Percentiles rank a stretch among this genome's conserved stretches.
Conservation (phyloP, 1,140 invertebrate genomes). For the Pogonognathellus flavescens region DNA sequence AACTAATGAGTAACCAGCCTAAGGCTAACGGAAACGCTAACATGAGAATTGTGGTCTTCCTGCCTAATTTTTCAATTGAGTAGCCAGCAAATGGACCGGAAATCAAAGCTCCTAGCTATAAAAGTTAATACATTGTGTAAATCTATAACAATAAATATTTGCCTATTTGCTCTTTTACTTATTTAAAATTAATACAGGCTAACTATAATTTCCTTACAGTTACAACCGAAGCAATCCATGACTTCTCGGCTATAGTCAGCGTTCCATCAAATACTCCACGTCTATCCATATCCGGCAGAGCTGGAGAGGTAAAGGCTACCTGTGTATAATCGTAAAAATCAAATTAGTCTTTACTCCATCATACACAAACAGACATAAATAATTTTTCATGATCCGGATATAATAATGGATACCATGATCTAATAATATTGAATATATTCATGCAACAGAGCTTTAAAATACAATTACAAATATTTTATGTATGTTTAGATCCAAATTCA, state of each 20-base stretch:
- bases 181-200: too few species aligned
- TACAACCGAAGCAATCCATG: slow-evolving; percentile 81
- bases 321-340: slow-evolving; percentile 69
- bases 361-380: background rate
- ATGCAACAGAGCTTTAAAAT: too few species aligned
- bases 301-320: slow-evolving; percentile 84
- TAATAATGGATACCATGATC: too few species aligned
- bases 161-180: too few species aligned
- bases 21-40: slow-evolving; percentile 80
- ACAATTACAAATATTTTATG: too few species aligned
- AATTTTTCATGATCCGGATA: background rate
- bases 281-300: slow-evolving; percentile 75
- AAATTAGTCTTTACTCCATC: background rate
- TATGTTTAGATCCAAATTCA: too few species aligned
- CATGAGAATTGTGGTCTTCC: slow-evolving; percentile 81
- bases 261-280: slow-evolving; percentile 71
- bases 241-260: slow-evolving; percentile 73
- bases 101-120: slow-evolving; percentile 77
- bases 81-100: slow-evolving; percentile 82
- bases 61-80: slow-evolving; percentile 80
- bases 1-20: slow-evolving; percentile 83
- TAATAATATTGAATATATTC: too few species aligned
- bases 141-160: too few species aligned
- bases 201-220: slow-evolving; percentile 73
- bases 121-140: background rate